Percentiles rank a stretch among this genome's conserved stretches.
These are phyloP conservation scores for Trididemnum miniatum DNA, from an alignment of 23 tunicate genomes.

Conservation along the genomic window DNA sequence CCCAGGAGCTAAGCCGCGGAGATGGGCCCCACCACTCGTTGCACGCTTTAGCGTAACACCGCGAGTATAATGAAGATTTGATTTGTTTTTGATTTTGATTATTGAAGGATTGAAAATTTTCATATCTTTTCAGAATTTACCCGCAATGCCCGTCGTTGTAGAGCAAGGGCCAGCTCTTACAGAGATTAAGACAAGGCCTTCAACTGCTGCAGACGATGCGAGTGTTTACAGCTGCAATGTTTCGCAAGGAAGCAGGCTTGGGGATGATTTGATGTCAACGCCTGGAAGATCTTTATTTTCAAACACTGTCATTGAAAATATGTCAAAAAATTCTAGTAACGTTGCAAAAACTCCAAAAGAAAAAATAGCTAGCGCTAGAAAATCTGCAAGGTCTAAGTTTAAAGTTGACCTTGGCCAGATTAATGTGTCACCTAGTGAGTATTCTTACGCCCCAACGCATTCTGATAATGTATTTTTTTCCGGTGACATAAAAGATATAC, in stretches of 20 bases:
- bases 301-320: neutral
- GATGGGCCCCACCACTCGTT: no score
- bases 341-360: neutral
- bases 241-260: constrained; percentile 16
- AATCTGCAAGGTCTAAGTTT: neutral
- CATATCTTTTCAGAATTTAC: neutral
- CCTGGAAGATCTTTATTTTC: constrained; percentile 20
- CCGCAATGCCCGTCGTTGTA: neutral
- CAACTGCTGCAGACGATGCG: constrained; percentile 25
- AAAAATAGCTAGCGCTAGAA: constrained; percentile 32
- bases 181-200: neutral
- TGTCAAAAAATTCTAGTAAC: no score
- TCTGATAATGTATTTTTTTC: neutral
- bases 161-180: neutral
- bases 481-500: constrained; percentile 21
- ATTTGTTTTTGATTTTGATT: no score
- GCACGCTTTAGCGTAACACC: no score
- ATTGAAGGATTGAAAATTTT: no score
- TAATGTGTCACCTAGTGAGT: constrained; percentile 34
- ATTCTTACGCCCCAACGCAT: neutral
- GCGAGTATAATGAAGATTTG: no score
- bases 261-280: constrained; percentile 23
- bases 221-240: constrained; percentile 14
- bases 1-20: no score
- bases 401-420: constrained; percentile 36